These are phyloP conservation scores for Pteruthius melanotis DNA, from an alignment of 2,113 vertebrate species.

Conservation along the genomic window DNA sequence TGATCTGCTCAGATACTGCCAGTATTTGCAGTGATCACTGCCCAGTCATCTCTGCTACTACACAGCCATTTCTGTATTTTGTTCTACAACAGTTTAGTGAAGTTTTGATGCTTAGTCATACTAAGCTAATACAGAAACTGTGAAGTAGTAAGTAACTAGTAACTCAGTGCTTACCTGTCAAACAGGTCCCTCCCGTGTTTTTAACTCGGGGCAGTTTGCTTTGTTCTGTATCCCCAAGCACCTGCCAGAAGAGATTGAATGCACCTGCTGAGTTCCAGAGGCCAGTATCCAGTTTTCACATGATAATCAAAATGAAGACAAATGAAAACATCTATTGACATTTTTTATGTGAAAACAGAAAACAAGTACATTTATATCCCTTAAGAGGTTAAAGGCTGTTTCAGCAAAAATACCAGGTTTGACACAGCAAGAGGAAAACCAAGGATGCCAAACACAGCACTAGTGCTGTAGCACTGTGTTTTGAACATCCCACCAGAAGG, in stretches of 20 bases:
- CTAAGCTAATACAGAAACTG: neutral
- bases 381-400: neutral
- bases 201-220: too few species aligned
- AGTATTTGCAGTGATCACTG: neutral
- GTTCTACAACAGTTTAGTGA: neutral
- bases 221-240: neutral
- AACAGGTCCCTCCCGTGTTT: neutral
- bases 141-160: rapidly evolving
- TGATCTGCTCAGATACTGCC: neutral
- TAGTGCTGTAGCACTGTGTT: neutral
- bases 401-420: neutral
- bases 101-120: neutral
- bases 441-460: neutral
- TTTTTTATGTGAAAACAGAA: neutral
- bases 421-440: neutral
- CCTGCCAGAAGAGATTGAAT: neutral
- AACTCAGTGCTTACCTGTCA: neutral
- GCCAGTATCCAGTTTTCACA: neutral
- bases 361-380: neutral
- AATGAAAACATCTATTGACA: rapidly evolving
- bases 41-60: neutral
- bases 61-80: neutral
- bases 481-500: neutral
- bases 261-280: neutral
- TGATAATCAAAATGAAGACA: neutral